These are phyloP conservation scores for Phylloscopus whistleri DNA, from an alignment of 2,113 vertebrate genomes.

Conservation along the genomic window DNA sequence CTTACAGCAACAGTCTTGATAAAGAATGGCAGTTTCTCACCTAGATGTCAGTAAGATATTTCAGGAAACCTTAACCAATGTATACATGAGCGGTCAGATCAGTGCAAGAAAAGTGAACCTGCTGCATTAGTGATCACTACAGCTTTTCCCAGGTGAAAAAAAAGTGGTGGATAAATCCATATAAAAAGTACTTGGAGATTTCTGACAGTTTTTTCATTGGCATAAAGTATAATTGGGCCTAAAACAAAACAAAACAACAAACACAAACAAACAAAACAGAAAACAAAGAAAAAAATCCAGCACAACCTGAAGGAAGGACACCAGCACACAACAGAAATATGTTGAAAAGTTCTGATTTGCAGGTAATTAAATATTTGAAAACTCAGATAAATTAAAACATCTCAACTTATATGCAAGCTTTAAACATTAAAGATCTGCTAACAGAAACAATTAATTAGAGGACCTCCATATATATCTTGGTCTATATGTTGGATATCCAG, in stretches of 20 bases:
- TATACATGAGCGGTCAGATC: background rate
- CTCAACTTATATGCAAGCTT: background rate
- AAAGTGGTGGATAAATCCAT: background rate
- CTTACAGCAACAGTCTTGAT: background rate
- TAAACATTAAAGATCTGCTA: background rate
- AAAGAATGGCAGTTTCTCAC: background rate
- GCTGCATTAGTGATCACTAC: fast-evolving
- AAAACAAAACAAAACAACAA: background rate
- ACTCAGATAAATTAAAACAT: background rate
- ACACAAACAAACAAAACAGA: background rate
- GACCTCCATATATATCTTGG: background rate
- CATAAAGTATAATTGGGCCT: background rate
- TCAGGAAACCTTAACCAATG: background rate
- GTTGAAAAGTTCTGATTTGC: background rate
- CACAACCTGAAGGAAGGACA: background rate
- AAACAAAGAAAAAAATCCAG: too few species aligned
- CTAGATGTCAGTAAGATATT: background rate
- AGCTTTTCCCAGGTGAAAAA: background rate
- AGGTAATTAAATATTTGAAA: background rate
- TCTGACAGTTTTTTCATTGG: background rate
- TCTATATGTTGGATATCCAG: background rate
- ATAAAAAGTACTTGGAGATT: background rate
- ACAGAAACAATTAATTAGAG: background rate
- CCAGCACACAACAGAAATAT: background rate
- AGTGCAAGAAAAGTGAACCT: background rate